phyloP scores from a whole-genome alignment of 2,888 invertebrate species.

The Amphimallon solstitiale region DNA sequence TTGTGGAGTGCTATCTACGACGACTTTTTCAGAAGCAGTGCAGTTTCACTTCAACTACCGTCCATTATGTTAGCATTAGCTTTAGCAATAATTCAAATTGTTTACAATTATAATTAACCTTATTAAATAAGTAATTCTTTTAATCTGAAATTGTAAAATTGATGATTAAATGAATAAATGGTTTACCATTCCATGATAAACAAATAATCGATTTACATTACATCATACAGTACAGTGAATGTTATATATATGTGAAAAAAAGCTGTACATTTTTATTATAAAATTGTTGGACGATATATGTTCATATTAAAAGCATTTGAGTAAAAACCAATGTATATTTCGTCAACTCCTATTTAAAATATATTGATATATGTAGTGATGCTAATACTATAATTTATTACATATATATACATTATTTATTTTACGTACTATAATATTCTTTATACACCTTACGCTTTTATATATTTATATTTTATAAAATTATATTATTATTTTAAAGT shows the following conservation, averaged over 20 bases:
- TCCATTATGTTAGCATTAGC: background rate
- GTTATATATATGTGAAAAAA: background rate
- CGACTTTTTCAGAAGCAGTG: conserved; percentile 4
- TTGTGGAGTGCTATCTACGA: conserved; percentile 51
- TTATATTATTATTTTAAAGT: too few relatives aligned
- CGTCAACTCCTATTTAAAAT: too few relatives aligned
- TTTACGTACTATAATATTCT: background rate
- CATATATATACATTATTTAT: background rate
- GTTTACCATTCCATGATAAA: too few relatives aligned
- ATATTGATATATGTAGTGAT: background rate
- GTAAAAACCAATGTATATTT: too few relatives aligned
- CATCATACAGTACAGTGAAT: too few relatives aligned
- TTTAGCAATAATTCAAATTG: background rate
- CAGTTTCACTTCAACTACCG: background rate
- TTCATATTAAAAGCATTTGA: too few relatives aligned
- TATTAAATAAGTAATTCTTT: background rate
- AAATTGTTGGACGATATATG: too few relatives aligned
- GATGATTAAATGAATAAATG: background rate
- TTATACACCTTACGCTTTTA: too few relatives aligned
- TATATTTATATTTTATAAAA: too few relatives aligned
- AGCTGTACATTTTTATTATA: background rate
- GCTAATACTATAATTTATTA: too few relatives aligned
- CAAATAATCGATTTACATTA: too few relatives aligned
- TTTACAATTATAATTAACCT: background rate
- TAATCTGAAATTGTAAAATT: background rate